phyloP scores from a whole-genome alignment of 2,113 vertebrate genomes.

The Burhinus bistriatus region DNA sequence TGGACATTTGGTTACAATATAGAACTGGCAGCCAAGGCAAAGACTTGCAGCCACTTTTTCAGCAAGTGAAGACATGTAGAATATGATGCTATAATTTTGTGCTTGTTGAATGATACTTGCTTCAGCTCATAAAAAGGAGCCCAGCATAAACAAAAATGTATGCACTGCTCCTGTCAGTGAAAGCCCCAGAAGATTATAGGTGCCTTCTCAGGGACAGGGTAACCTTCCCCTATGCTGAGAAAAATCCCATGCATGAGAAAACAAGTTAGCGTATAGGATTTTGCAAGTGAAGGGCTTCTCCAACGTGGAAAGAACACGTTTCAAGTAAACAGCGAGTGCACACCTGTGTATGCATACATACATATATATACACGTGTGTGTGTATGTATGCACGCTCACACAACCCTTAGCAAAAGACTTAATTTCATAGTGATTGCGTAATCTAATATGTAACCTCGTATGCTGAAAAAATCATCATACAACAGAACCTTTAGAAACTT shows the following conservation, averaged over 20 bases:
- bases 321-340: background rate
- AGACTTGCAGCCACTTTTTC: background rate
- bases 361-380: fast-evolving
- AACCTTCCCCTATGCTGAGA: background rate
- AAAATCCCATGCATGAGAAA: background rate
- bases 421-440: background rate
- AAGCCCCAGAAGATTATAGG: background rate
- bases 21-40: background rate
- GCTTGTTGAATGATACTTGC: background rate
- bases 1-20: background rate
- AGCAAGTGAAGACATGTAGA: background rate
- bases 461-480: background rate
- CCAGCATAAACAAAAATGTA: background rate
- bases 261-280: background rate
- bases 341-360: background rate
- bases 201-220: background rate
- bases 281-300: background rate
- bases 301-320: background rate
- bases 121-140: background rate
- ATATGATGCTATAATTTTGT: background rate
- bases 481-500: background rate
- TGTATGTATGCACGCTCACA: fast-evolving
- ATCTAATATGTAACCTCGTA: background rate
- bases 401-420: background rate
- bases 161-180: background rate